Conservation (phyloP, 2,113 vertebrate genomes). For the Heteronetta atricapilla region DNA sequence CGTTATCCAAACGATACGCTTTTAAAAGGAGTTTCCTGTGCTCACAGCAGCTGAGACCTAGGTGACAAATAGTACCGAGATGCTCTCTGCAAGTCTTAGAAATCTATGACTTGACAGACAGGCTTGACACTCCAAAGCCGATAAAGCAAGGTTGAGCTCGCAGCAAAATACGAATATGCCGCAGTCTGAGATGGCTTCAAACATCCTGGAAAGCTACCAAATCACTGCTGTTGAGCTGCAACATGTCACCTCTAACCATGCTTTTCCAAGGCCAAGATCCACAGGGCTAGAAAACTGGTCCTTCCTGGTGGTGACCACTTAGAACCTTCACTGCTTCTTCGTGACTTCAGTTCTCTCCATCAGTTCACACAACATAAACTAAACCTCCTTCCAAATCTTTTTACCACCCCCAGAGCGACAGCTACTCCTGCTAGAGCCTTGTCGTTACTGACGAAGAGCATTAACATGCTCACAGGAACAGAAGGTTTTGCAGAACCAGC, state of each 20-base stretch:
- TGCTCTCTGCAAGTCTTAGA: neutral
- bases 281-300: neutral
- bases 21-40: neutral
- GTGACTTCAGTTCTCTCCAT: neutral
- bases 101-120: neutral
- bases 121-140: conserved; percentile 3
- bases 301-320: neutral
- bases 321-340: conserved; percentile 10
- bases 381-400: neutral
- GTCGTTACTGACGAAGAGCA: neutral
- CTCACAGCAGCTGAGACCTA: neutral
- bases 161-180: conserved; percentile 5
- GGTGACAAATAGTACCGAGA: neutral
- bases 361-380: neutral
- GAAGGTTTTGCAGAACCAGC: neutral
- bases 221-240: neutral
- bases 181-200: neutral
- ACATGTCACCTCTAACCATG: conserved; percentile 4
- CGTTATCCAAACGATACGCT: neutral
- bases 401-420: neutral
- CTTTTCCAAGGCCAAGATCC: conserved; percentile 24
- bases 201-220: conserved; percentile 25
- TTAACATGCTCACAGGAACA: neutral
- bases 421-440: neutral
- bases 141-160: neutral